Percentiles rank a stretch among this genome's conserved stretches.
These are phyloP conservation scores for Thyatira batis DNA, from an alignment of 2,888 invertebrate species.

Conservation along the genomic window DNA sequence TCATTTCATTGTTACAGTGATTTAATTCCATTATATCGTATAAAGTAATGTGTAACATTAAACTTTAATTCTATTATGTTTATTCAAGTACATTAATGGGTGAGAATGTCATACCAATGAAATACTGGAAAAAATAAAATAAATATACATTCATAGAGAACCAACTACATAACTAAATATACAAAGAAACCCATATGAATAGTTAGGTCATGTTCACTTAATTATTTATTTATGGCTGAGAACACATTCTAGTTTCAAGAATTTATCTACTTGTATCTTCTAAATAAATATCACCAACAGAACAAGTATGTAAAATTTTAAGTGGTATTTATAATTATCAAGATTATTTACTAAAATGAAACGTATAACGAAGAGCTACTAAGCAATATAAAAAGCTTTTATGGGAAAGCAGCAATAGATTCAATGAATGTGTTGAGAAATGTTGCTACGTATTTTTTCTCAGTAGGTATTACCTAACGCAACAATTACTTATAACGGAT, in stretches of 20 bases:
- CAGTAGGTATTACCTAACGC: constrained; percentile 70
- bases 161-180: too few species aligned
- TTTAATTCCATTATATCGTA: neutral
- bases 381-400: constrained; percentile 54
- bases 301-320: neutral
- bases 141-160: too few species aligned
- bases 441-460: constrained; percentile 52
- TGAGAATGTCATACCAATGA: too few species aligned
- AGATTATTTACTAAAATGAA: constrained; percentile 12
- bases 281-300: neutral
- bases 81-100: too few species aligned
- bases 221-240: too few species aligned
- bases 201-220: too few species aligned
- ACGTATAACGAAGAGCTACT: constrained; percentile 31
- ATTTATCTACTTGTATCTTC: neutral
- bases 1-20: neutral
- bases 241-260: neutral
- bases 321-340: neutral
- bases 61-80: too few species aligned
- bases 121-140: too few species aligned
- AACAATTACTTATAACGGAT: constrained; percentile 71
- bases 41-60: too few species aligned
- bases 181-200: too few species aligned
- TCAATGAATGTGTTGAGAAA: constrained; percentile 52
- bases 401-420: constrained; percentile 62